Percentiles rank a stretch among this genome's conserved stretches.
Evolutionary conservation across 2,113 vertebrate genomes (phyloP).

Genomic region (Ictalurus punctatus): DNA sequence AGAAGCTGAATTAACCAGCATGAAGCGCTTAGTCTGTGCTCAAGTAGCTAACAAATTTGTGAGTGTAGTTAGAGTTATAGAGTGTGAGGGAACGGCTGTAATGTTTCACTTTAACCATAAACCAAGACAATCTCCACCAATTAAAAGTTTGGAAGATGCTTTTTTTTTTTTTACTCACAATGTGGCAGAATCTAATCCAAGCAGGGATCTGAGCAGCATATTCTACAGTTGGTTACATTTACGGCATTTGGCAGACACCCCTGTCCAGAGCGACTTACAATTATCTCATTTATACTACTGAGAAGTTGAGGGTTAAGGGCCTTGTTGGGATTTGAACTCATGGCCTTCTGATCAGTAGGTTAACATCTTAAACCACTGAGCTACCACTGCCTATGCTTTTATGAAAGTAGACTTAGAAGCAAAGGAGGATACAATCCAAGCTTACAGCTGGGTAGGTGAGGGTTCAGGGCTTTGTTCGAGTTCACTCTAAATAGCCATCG

Average conservation of each 20-base stretch:
- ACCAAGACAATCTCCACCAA: background rate
- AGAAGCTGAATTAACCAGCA: background rate
- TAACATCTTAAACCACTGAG: too few species aligned
- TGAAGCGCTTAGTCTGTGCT: background rate
- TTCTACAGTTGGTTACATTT: too few species aligned
- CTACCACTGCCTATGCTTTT: background rate
- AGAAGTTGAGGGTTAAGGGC: too few species aligned
- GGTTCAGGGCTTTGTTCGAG: background rate
- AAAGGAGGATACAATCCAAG: background rate
- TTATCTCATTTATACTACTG: too few species aligned
- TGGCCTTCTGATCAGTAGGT: too few species aligned
- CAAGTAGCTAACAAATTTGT: background rate
- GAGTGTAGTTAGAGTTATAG: background rate
- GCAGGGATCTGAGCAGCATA: background rate
- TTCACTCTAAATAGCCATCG: background rate
- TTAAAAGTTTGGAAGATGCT: background rate
- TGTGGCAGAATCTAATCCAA: background rate
- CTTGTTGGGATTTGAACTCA: too few species aligned
- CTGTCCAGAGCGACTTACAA: too few species aligned
- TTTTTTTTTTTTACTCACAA: background rate
- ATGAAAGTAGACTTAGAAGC: too few species aligned
- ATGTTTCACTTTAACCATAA: background rate
- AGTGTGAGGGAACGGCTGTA: background rate
- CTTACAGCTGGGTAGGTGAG: background rate
- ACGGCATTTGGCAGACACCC: too few species aligned